Evolutionary conservation across 2,797 vertebrate genomes (phyloP), one percentile per base, ranked within the genome.

Genomic region (Sebastes cheni): DNA sequence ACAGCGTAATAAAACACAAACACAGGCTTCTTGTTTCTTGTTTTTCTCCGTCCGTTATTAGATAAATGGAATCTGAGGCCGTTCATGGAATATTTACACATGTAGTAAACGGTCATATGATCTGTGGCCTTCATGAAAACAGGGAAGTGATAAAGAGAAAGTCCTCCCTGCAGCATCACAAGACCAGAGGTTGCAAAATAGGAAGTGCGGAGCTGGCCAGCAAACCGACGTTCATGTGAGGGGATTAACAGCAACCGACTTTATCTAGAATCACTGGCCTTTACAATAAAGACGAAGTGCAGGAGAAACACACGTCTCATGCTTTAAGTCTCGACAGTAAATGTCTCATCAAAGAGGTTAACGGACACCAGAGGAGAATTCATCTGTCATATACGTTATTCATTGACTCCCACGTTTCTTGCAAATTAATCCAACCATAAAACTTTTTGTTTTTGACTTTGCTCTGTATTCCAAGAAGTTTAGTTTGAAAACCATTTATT

Each of bases 61-160:
- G 13, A 3, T 72, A 1, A 29, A 27, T 42, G 13, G 27, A 65
- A 82, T 34, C 14, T 30, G 13, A 52, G 22, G 52, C 11, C 1
- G 25, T 82, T 65, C 13, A 3, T 8, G n/a, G 10, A 89, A 72
- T 25, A 54, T 59, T 25, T 4, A 8, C 20, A 25, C 14, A 13
- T 68, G 16, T 76, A 62, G 81, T 84, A 82, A 88, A 80, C 1
- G 29, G 32, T 88, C 88, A 87, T 79, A 54, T 80, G 86, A 89
- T 82, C 2, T 68, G 59, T 74, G 81, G 32, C 67, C 66, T 72
- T 75, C 0, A 13, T 32, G 12, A 85, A 87, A 92, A 92, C 9
- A 67, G 74, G 66, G 92, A 95, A 94, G 86, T 86, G n/a, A 39
- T 61, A 72, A 76, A 83, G 52, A 86, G 92, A 93, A 91, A 90